phyloP scores from a whole-genome alignment of 2,797 vertebrate species.

The Centropyge bicolor region DNA sequence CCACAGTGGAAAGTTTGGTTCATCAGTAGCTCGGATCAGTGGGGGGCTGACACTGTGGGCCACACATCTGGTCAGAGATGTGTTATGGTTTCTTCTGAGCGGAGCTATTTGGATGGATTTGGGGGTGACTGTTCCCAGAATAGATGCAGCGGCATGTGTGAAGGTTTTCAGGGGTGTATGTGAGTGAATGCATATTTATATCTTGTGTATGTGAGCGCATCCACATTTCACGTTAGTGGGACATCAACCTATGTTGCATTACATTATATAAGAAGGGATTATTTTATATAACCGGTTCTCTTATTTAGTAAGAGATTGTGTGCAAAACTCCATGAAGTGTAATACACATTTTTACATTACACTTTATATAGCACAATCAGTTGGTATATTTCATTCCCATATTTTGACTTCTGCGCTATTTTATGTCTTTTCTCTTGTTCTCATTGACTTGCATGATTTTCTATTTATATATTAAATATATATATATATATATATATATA shows the following conservation, averaged over 20 bases:
- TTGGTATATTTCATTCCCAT: no score
- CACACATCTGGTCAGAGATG: slow-evolving; percentile 64
- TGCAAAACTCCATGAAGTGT: no score
- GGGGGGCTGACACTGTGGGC: slow-evolving; percentile 44
- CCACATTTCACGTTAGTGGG: background rate
- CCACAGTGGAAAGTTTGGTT: slow-evolving; percentile 61
- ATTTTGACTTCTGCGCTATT: no score
- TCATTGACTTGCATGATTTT: no score
- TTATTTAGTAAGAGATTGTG: background rate
- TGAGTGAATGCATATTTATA: background rate
- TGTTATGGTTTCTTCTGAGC: slow-evolving; percentile 23
- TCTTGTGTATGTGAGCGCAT: background rate
- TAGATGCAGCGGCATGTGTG: background rate
- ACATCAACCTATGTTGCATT: background rate
- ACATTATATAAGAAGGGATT: background rate
- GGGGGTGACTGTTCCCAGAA: background rate
- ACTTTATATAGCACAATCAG: no score
- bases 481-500: no score
- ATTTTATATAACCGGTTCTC: background rate
- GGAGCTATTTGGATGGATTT: slow-evolving; percentile 12
- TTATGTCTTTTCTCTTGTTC: no score
- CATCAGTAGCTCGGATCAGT: slow-evolving; percentile 34
- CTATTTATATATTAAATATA: no score
- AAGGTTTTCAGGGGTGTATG: background rate
- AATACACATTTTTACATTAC: no score